Evolutionary conservation across 2,113 vertebrate species (phyloP), one percentile per base, ranked within the genome.

Genomic region (Thermophis baileyi): DNA sequence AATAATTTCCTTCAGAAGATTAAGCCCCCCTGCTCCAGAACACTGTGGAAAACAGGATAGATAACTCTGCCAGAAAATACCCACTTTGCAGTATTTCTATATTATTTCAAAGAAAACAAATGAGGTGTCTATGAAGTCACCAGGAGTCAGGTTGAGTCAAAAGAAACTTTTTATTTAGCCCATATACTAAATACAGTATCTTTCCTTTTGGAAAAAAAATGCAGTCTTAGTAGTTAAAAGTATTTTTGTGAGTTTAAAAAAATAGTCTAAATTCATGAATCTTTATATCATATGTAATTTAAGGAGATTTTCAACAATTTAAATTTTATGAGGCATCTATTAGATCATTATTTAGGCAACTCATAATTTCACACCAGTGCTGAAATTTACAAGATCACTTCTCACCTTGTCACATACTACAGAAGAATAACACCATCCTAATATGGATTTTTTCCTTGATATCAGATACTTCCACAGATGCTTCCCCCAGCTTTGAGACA

Each of bases 401-500:
- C 94, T 97, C 96, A 97, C 95, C 93, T 96, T 95, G 96, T 97
- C 97, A 97, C 93, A 95, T 87, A 94, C 94, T 95, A 93, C 90
- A 96, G 96, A 96, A 97, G 96, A 98, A 95, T 97, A 93, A 96
- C 97, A 96, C 94, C 94, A 24, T 88, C 88, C 1, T 93, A 96
- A 96, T 95, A 97, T 97, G 94, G 94, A 95, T 93, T 97, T 96
- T 97, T 97, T 94, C 94, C 96, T 96, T 96, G 94, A 94, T 97
- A 97, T 97, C 97, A 97, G 96, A 97, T 97, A 94, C 95, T 96
- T 95, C 94, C 96, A 97, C 96, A 97, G 95, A 96, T 92, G 60
- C 93, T 96, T 60, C 95, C 81, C 9, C 0, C 91, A 95, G 93
- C 95, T 97, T 95, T 96, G 96, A 96, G 96, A 97, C 95, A 94